Percentiles rank a stretch among this genome's conserved stretches.
Conservation (phyloP, 2,113 vertebrate genomes). For the Sceloporus tristichus region DNA sequence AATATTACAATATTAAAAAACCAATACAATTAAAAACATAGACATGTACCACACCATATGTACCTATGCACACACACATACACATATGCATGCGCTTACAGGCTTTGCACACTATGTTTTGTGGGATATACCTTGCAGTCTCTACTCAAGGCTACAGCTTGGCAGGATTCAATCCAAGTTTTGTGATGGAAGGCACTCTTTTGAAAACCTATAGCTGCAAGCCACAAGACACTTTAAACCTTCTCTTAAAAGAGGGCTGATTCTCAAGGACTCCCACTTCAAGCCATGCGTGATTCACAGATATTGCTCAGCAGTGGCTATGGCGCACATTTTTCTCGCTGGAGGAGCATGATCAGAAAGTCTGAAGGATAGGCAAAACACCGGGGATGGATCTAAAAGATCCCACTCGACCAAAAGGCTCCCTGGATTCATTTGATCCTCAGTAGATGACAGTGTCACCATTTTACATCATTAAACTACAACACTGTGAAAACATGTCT, state of each 20-base stretch:
- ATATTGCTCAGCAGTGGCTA: background rate
- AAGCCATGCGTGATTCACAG: background rate
- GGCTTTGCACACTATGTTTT: no score
- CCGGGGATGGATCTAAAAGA: background rate
- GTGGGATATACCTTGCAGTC: background rate
- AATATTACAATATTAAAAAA: background rate
- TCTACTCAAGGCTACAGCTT: background rate
- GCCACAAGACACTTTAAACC: background rate
- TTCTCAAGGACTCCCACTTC: background rate
- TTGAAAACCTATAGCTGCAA: background rate
- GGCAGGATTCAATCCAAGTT: background rate
- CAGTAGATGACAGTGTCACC: background rate
- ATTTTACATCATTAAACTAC: background rate
- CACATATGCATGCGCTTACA: background rate
- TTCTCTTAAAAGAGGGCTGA: background rate
- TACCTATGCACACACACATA: background rate
- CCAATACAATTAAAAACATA: no score
- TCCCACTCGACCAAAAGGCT: background rate
- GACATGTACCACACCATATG: background rate
- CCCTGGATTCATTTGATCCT: no score
- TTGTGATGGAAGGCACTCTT: background rate
- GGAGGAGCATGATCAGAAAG: background rate
- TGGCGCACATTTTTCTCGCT: background rate
- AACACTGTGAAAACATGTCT: background rate
- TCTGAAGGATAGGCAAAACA: background rate